phyloP scores from a whole-genome alignment of 2,797 vertebrate species.

The Garrulus glandarius region DNA sequence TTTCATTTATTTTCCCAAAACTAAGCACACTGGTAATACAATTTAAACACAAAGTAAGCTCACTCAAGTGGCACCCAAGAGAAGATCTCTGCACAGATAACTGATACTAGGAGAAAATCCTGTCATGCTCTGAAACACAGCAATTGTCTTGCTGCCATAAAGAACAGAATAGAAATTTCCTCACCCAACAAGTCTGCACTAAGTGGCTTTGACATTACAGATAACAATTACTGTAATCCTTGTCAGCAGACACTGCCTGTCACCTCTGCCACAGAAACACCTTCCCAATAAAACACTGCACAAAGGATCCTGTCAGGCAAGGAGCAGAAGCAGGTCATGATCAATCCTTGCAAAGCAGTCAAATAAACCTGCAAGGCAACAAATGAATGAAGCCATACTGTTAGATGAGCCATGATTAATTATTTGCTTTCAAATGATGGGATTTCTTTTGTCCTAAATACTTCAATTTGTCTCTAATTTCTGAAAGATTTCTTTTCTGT shows the following conservation, averaged over 20 bases:
- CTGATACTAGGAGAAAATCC: background rate
- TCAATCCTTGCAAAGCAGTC: background rate
- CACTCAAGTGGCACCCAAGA: background rate
- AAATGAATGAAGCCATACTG: background rate
- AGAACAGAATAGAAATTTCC: background rate
- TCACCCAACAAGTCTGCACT: background rate
- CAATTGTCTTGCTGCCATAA: background rate
- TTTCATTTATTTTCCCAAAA: constrained; percentile 8
- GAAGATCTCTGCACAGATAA: background rate
- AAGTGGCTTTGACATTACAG: background rate
- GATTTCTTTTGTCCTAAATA: background rate
- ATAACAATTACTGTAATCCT: background rate
- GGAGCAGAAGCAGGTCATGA: background rate
- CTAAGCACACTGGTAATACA: background rate
- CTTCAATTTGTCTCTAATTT: background rate
- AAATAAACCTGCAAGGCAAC: background rate
- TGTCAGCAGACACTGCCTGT: background rate
- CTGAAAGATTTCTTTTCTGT: background rate
- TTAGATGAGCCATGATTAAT: background rate
- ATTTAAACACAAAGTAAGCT: background rate
- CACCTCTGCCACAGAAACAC: background rate
- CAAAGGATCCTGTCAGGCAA: background rate
- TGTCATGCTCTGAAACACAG: background rate
- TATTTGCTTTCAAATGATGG: background rate
- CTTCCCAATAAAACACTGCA: background rate